These are phyloP conservation scores for Caenorhabditis sulstoni DNA, from an alignment of 2,888 invertebrate genomes.

Conservation along the genomic window DNA sequence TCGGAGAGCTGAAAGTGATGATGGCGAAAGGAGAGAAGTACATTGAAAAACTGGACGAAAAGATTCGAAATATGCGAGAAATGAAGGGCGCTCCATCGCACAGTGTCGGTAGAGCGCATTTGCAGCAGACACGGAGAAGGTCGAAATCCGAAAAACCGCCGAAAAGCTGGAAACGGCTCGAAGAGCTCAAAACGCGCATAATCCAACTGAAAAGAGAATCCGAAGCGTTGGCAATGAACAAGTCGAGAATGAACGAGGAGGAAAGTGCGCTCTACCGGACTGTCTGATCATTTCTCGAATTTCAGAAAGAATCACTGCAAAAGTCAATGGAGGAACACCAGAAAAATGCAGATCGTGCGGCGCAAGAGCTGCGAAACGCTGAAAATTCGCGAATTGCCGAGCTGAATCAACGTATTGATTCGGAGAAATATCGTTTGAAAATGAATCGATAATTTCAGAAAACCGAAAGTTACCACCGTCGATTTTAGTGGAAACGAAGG, in stretches of 20 bases:
- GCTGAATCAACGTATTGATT: slow-evolving; percentile 27
- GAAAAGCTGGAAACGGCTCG: slow-evolving; percentile 18
- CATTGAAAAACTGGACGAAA: slow-evolving; percentile 41
- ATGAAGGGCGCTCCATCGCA: slow-evolving; percentile 11
- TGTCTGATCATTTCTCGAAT: background rate
- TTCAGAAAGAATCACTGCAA: slow-evolving; percentile 46
- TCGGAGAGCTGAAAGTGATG: slow-evolving; percentile 41
- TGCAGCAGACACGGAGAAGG: slow-evolving; percentile 5
- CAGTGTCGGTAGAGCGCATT: background rate
- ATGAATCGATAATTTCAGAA: slow-evolving; percentile 44
- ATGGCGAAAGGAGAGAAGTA: slow-evolving; percentile 33
- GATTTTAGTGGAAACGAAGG: slow-evolving; percentile 29
- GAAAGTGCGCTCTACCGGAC: background rate
- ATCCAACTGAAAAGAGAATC: slow-evolving; percentile 53
- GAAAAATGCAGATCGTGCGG: slow-evolving; percentile 38
- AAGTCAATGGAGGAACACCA: slow-evolving; percentile 35
- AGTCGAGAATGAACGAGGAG: slow-evolving; percentile 21
- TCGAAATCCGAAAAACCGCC: slow-evolving; percentile 32
- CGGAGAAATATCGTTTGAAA: background rate
- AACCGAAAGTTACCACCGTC: slow-evolving; percentile 43
- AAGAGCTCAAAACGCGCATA: slow-evolving; percentile 36
- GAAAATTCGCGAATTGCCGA: slow-evolving; percentile 45
- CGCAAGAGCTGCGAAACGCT: slow-evolving; percentile 46
- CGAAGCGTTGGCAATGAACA: slow-evolving; percentile 37
- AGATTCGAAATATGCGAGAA: slow-evolving; percentile 20